These are phyloP conservation scores for Nesidiocoris tenuis DNA, from an alignment of 2,888 invertebrate species.

Conservation along the genomic window DNA sequence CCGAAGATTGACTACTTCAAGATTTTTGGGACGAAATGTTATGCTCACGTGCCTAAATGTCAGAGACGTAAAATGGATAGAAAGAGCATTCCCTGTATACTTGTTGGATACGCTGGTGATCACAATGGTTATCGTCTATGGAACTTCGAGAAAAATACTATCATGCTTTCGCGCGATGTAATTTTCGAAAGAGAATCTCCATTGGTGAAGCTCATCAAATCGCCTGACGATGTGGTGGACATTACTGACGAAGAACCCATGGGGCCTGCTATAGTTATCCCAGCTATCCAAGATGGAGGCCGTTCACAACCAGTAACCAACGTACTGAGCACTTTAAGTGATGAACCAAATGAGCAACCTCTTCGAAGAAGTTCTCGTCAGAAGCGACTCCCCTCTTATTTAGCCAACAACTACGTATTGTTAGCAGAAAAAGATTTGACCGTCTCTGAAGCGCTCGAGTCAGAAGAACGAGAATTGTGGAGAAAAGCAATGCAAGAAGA, in stretches of 20 bases:
- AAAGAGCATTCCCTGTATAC: not conserved
- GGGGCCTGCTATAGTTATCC: not conserved
- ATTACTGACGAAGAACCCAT: not conserved
- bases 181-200: not conserved
- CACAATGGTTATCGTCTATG: not conserved
- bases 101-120: not conserved
- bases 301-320: too few relatives aligned
- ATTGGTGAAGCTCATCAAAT: not conserved
- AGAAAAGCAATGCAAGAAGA: not conserved
- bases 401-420: not conserved
- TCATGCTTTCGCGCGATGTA: not conserved
- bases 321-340: not conserved
- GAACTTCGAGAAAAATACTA: not conserved
- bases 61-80: not conserved
- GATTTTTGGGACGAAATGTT: not conserved
- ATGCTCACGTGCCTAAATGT: not conserved
- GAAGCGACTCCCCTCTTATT: not conserved
- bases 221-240: not conserved
- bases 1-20: not conserved
- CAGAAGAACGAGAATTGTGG: not conserved
- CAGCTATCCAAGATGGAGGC: not conserved
- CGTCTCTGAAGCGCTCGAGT: not conserved
- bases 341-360: not conserved
- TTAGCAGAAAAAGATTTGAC: not conserved
- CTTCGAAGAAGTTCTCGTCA: not conserved